A percentile compares a stretch with the other conserved stretches of the same genome.
Evolutionary conservation across 2,888 invertebrate species (phyloP).

Genomic region (Lasioglossum morio): DNA sequence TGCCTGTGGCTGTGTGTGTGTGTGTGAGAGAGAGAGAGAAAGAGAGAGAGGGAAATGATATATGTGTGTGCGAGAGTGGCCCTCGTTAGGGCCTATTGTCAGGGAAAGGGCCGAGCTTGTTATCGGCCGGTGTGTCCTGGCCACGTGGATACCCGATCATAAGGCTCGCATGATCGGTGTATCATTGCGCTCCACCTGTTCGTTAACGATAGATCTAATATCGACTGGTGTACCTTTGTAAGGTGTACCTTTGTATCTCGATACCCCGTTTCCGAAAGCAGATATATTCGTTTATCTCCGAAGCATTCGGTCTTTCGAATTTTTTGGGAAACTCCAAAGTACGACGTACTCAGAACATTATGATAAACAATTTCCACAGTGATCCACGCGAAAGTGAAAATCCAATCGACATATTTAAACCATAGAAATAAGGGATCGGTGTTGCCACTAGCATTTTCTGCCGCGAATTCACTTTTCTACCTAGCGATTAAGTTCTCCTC

Average conservation of each 20-base stretch:
- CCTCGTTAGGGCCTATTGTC: constrained; percentile 39
- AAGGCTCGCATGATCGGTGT: not conserved
- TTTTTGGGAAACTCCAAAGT: not conserved
- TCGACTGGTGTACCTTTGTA: not conserved
- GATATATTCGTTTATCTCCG: not conserved
- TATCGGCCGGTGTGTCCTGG: constrained; percentile 3
- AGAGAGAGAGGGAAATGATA: not conserved
- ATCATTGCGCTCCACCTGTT: not conserved
- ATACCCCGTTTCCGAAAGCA: not conserved
- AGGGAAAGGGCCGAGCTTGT: constrained; percentile 26
- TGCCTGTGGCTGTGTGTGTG: constrained; percentile 11
- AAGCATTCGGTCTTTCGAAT: not conserved
- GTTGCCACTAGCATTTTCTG: not conserved
- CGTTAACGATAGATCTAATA: not conserved
- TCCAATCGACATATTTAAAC: not conserved
- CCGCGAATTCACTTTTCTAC: not conserved
- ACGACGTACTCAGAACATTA: not conserved
- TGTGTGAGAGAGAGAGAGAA: not conserved
- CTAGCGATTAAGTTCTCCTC: not conserved
- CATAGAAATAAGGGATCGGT: not conserved
- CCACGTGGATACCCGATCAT: not conserved
- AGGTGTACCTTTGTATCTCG: not conserved
- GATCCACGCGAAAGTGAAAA: not conserved
- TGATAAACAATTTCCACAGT: not conserved
- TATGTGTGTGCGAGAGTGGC: constrained; percentile 33